Base-by-base conservation (phyloP, 2,888 invertebrate genomes). In the Drosophila melanosoma region DNA sequence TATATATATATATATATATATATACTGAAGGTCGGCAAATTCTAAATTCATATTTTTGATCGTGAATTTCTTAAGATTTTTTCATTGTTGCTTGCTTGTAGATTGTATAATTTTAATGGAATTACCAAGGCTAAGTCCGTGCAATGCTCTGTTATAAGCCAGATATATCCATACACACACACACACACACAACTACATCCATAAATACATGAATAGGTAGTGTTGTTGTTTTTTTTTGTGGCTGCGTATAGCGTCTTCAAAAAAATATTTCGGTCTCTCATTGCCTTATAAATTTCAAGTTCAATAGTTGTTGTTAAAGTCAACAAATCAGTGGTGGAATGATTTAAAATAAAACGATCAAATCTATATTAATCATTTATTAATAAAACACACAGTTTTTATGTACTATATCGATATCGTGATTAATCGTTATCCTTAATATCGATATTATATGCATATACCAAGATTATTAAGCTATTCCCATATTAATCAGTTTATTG, bases 11-110 rank as follows among this genome's bases (percentile, higher is more conserved):
- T 6, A 32, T 10, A 40, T 15, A n/a, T 20, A 17, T 20, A 38
- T 17, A 23, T 63, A 38, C 26, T 63, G 69, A 74, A 74, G 76
- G 74, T 75, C 69, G 53, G 26, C 60, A 35, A 49, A 60, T 60
- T 72, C 40, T 52, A 15, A 56, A 74, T 42, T 53, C 36, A 11
- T 20, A 23, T 17, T 38, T 54, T 60, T 74, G 40, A 51, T 52
- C 68, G 61, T 68, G 73, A 60, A 56, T 60, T 73, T 48, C n/a
- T 48, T 11, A 15, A 5, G 40, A 40, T 52, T 38, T 15, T 35
- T 57, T 38, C 32, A 59, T 74, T 67, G 12, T 56, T 17, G 38
- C 8, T 38, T 38, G 36, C 36, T 17, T 23, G 51, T 20, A 36
- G 63, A 17, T 66, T 53, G 66, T 23, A 26, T 32, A 17, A 57